These are phyloP conservation scores for Dynastes grantii DNA, from an alignment of 2,888 invertebrate genomes.

Conservation along the genomic window DNA sequence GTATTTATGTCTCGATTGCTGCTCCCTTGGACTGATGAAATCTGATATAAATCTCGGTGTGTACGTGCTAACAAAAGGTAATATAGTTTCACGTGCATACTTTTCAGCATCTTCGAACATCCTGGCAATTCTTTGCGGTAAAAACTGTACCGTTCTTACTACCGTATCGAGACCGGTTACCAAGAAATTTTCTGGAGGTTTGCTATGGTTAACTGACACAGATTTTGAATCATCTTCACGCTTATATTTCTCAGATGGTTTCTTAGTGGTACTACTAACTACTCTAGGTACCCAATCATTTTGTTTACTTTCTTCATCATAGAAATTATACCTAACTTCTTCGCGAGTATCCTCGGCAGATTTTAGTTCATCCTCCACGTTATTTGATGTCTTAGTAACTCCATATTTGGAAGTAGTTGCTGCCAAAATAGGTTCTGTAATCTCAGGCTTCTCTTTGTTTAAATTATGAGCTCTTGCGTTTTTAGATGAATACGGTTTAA, in stretches of 20 bases:
- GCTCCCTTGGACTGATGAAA: slow-evolving; percentile 61
- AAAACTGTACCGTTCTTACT: slow-evolving; percentile 81
- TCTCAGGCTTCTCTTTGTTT: slow-evolving; percentile 71
- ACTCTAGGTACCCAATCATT: slow-evolving; percentile 58
- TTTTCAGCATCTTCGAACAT: slow-evolving; percentile 87
- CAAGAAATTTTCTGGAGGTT: slow-evolving; percentile 57
- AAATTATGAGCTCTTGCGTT: slow-evolving; percentile 72
- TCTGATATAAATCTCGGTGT: slow-evolving; percentile 79
- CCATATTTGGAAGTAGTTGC: slow-evolving; percentile 62
- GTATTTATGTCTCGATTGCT: slow-evolving; percentile 62
- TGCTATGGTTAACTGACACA: slow-evolving; percentile 34
- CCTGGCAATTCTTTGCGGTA: slow-evolving; percentile 84
- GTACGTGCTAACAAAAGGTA: slow-evolving; percentile 85
- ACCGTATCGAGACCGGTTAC: slow-evolving; percentile 63
- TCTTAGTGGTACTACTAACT: slow-evolving; percentile 39
- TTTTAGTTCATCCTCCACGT: slow-evolving; percentile 51
- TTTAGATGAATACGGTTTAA: slow-evolving; percentile 76
- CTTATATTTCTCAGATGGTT: slow-evolving; percentile 65
- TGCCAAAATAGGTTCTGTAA: slow-evolving; percentile 78
- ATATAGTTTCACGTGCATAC: slow-evolving; percentile 84
- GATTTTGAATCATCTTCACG: slow-evolving; percentile 63
- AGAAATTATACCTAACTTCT: slow-evolving; percentile 63
- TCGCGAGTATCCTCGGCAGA: slow-evolving; percentile 66
- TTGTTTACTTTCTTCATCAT: slow-evolving; percentile 66
- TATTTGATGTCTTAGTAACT: slow-evolving; percentile 32